Conservation (phyloP, 1,140 invertebrate species). For the Eumaeus atala region DNA sequence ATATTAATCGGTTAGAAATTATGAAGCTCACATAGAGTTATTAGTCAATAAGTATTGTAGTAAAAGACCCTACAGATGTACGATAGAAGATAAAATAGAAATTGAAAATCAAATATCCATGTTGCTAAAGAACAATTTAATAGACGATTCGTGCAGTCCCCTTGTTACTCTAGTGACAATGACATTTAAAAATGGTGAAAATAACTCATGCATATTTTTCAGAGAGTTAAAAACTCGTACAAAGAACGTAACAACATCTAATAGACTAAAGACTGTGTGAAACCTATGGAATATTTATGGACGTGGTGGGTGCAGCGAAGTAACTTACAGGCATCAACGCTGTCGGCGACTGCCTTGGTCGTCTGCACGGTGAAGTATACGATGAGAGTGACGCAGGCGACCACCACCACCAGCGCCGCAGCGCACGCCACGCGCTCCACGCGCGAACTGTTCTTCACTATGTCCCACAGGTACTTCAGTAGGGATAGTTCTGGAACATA, state of each 20-base stretch:
- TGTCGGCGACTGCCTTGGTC: slow-evolving; percentile 15
- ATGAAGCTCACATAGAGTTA: slow-evolving; percentile 22
- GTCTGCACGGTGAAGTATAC: slow-evolving; percentile 34
- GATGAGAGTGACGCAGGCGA: slow-evolving; percentile 37
- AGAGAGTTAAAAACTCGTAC: no score
- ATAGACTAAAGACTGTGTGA: no score
- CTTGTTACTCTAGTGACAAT: neutral
- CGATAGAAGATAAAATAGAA: slow-evolving; percentile 15
- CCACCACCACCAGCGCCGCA: slow-evolving; percentile 27
- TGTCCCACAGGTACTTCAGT: slow-evolving; percentile 41
- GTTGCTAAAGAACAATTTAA: neutral
- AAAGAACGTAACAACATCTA: no score
- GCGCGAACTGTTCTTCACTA: slow-evolving; percentile 45
- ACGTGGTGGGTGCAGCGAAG: no score
- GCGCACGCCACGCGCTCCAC: slow-evolving; percentile 44
- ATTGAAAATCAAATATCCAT: slow-evolving; percentile 3
- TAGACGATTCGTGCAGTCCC: neutral
- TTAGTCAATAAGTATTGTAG: slow-evolving; percentile 14
- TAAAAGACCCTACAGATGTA: slow-evolving; percentile 15
- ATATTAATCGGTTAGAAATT: slow-evolving; percentile 11
- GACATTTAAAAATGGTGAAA: neutral
- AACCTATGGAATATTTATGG: no score
- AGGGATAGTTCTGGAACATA: slow-evolving; percentile 42
- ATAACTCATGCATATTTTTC: neutral
- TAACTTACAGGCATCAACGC: slow-evolving; percentile 35